Conservation (phyloP, 2,113 vertebrate species). For the Dicaeum eximium region DNA sequence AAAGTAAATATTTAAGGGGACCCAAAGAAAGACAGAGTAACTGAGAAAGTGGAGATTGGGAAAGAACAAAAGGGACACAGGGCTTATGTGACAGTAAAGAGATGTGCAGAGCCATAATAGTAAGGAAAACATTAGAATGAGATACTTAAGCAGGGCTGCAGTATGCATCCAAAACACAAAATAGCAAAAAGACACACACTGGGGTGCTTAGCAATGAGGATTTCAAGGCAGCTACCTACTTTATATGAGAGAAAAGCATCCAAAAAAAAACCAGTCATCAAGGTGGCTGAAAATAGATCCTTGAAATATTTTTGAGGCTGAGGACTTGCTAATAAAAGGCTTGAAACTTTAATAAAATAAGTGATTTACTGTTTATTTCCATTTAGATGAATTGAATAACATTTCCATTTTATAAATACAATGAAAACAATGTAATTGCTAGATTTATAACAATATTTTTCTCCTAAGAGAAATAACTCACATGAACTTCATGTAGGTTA, state of each 20-base stretch:
- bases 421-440: neutral
- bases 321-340: neutral
- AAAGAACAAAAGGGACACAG: neutral
- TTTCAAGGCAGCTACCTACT: neutral
- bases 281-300: neutral
- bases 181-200: neutral
- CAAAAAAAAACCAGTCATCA: neutral
- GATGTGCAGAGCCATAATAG: neutral
- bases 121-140: neutral
- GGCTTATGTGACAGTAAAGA: neutral
- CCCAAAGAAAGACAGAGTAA: neutral
- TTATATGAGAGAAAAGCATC: neutral
- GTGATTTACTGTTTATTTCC: neutral
- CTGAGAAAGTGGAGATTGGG: neutral
- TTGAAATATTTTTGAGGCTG: neutral
- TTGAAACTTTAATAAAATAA: neutral
- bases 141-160: neutral
- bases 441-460: neutral
- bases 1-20: neutral
- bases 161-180: neutral
- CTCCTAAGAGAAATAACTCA: neutral
- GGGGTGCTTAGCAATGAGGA: neutral
- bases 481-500: neutral
- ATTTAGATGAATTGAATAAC: neutral
- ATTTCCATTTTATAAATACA: neutral